Conservation (phyloP, 2,113 vertebrate genomes). For the Datnioides undecimradiatus region DNA sequence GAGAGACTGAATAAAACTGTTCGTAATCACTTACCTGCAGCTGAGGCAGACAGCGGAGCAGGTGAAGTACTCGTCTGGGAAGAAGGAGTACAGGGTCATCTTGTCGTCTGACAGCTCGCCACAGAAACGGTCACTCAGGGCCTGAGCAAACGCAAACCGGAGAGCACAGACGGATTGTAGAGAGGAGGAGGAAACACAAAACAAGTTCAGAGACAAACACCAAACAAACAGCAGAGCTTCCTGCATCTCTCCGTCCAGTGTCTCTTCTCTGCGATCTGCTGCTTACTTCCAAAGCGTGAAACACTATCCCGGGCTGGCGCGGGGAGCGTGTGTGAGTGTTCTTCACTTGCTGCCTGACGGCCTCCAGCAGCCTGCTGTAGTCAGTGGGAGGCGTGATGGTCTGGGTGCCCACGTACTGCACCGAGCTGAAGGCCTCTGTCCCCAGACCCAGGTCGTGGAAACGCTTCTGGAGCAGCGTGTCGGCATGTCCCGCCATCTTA, state of each 20-base stretch:
- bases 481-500: slow-evolving; percentile 66
- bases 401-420: slow-evolving; percentile 87
- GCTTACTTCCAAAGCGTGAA: slow-evolving; percentile 83
- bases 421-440: slow-evolving; percentile 87
- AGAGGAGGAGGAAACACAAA: slow-evolving; percentile 2
- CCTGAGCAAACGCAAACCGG: slow-evolving; percentile 63
- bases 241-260: background rate
- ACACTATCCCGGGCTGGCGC: slow-evolving; percentile 84
- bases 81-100: slow-evolving; percentile 83
- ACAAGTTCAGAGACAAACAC: background rate
- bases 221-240: background rate
- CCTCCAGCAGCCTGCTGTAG: slow-evolving; percentile 80
- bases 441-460: slow-evolving; percentile 84
- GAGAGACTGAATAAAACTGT: background rate
- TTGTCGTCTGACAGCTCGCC: slow-evolving; percentile 85
- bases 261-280: background rate
- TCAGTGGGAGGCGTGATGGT: slow-evolving; percentile 85
- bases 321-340: slow-evolving; percentile 86
- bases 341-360: slow-evolving; percentile 79
- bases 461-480: slow-evolving; percentile 84
- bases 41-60: slow-evolving; percentile 87
- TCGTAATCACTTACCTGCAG: slow-evolving; percentile 82
- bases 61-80: slow-evolving; percentile 89
- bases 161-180: background rate
- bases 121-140: slow-evolving; percentile 86